Evolutionary conservation across 2,888 invertebrate species (phyloP).

Genomic region (Napeogenes sylphis): DNA sequence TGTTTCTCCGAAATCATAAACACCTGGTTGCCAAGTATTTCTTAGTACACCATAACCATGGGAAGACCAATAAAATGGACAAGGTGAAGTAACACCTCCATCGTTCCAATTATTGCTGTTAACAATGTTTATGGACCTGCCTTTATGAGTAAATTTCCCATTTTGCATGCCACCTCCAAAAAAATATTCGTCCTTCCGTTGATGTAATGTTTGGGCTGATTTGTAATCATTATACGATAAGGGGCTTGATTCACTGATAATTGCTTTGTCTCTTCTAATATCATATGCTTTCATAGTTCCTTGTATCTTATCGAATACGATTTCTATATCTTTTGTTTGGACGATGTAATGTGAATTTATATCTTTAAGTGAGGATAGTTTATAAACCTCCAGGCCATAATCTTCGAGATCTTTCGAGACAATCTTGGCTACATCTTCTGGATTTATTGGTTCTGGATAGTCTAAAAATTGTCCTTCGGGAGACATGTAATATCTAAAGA

Average conservation of each 20-base stretch:
- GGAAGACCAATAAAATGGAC: constrained; percentile 69
- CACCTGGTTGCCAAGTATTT: constrained; percentile 65
- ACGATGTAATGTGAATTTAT: constrained; percentile 43
- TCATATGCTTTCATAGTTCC: constrained; percentile 55
- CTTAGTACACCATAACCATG: constrained; percentile 63
- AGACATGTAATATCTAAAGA: constrained; percentile 64
- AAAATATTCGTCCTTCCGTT: constrained; percentile 55
- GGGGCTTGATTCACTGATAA: constrained; percentile 51
- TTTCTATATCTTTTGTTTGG: constrained; percentile 51
- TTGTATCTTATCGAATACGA: constrained; percentile 53
- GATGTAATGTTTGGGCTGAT: constrained; percentile 50
- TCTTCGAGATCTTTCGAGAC: constrained; percentile 49
- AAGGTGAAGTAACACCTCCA: constrained; percentile 65
- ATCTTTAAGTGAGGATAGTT: constrained; percentile 46
- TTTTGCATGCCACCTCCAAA: constrained; percentile 73
- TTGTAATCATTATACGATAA: constrained; percentile 46
- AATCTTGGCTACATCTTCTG: constrained; percentile 56
- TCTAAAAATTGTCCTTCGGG: constrained; percentile 55
- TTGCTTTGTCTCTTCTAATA: constrained; percentile 49
- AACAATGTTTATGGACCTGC: constrained; percentile 53
- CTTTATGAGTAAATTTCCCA: constrained; percentile 66
- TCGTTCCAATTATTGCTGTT: constrained; percentile 64
- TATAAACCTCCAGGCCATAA: constrained; percentile 51
- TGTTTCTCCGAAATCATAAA: constrained; percentile 58
- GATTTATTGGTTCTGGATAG: constrained; percentile 56